Conservation (phyloP, 2,113 vertebrate species). For the Anser cygnoides region DNA sequence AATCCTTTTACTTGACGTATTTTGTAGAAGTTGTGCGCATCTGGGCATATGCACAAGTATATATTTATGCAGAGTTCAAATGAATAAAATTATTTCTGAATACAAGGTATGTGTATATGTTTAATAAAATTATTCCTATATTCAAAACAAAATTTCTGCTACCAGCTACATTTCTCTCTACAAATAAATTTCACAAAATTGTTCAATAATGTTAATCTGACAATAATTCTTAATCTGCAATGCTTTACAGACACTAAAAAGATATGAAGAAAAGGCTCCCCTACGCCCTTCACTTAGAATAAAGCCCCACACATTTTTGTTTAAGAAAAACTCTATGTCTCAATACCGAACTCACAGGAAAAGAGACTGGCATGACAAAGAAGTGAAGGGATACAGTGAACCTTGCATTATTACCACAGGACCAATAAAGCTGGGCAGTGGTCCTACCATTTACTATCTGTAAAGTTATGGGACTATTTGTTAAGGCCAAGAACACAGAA, state of each 20-base stretch:
- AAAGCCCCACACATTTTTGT: neutral
- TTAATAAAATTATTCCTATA: neutral
- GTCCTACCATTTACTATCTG: neutral
- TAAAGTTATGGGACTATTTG: neutral
- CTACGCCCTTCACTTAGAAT: neutral
- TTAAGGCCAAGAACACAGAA: neutral
- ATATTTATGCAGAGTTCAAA: neutral
- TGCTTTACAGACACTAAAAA: neutral
- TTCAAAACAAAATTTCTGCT: neutral
- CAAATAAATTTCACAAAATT: neutral
- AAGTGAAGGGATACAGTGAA: neutral
- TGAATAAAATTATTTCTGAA: neutral
- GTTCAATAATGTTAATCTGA: neutral
- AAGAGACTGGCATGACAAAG: neutral
- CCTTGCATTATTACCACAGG: neutral
- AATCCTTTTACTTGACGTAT: neutral
- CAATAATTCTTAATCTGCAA: neutral
- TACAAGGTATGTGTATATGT: neutral
- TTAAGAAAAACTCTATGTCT: neutral
- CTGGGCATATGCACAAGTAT: neutral
- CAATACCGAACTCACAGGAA: neutral
- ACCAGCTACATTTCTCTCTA: neutral
- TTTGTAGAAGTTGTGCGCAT: neutral
- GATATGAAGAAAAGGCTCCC: neutral
- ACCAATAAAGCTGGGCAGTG: neutral